phyloP scores from a whole-genome alignment of 2,888 invertebrate species.

The Furcula furcula region DNA sequence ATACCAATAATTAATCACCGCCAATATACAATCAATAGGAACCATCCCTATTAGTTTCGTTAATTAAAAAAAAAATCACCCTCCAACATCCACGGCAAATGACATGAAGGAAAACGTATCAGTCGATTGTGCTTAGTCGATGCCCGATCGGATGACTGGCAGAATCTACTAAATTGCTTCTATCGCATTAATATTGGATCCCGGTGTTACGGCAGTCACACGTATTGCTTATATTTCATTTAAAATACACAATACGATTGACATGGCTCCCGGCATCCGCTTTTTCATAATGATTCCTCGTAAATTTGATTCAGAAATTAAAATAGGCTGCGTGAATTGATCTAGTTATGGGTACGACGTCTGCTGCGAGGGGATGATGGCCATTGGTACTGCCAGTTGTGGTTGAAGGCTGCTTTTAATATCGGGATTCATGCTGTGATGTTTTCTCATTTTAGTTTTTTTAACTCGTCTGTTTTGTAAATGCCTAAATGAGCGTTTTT shows the following conservation, averaged over 20 bases:
- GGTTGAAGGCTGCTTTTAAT: background rate
- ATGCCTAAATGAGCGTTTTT: no score
- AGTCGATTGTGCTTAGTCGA: slow-evolving; percentile 39
- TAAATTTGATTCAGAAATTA: slow-evolving; percentile 55
- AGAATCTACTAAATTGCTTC: slow-evolving; percentile 65
- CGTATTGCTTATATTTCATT: slow-evolving; percentile 71
- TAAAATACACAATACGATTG: slow-evolving; percentile 73
- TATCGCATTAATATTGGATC: slow-evolving; percentile 58
- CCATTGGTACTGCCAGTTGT: no score
- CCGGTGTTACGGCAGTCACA: slow-evolving; percentile 57
- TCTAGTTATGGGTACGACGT: slow-evolving; percentile 42
- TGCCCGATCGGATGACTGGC: slow-evolving; percentile 64
- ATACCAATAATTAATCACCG: slow-evolving; percentile 20
- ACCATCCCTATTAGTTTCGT: slow-evolving; percentile 25
- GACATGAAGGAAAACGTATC: slow-evolving; percentile 47
- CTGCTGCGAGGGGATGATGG: background rate
- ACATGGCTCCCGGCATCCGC: slow-evolving; percentile 64
- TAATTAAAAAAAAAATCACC: slow-evolving; percentile 46
- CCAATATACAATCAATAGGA: slow-evolving; percentile 20
- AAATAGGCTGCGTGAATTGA: slow-evolving; percentile 40
- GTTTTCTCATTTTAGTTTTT: no score
- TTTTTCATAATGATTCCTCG: slow-evolving; percentile 59
- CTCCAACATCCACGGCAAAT: slow-evolving; percentile 40
- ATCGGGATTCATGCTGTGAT: slow-evolving; percentile 15
- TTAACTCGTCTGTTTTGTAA: no score